phyloP scores from a whole-genome alignment of 2,113 vertebrate species.

The Scomber colias region DNA sequence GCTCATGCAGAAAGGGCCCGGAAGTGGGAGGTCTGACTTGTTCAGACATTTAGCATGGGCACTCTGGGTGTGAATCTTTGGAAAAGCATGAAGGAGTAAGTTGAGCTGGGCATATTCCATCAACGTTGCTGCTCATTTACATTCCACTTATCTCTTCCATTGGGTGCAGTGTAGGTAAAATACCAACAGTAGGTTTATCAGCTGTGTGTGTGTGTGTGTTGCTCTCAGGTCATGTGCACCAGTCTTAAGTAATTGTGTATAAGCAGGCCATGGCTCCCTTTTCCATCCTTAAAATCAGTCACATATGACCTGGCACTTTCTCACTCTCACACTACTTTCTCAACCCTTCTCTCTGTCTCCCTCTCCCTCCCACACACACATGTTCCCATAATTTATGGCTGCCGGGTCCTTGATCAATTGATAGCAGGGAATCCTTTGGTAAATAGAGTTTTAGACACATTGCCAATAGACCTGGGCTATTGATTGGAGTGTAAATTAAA shows the following conservation, averaged over 20 bases:
- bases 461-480: slow-evolving; percentile 99
- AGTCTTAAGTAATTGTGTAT: slow-evolving; percentile 47
- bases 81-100: slow-evolving; percentile 27
- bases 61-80: slow-evolving; percentile 52
- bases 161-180: slow-evolving; percentile 13
- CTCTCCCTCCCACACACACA: slow-evolving; percentile 52
- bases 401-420: slow-evolving; percentile 99
- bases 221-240: slow-evolving; percentile 31
- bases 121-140: slow-evolving; percentile 35
- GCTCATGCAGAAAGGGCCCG: slow-evolving; percentile 72
- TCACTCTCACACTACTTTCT: slow-evolving; percentile 47
- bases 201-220: slow-evolving; percentile 43
- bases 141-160: slow-evolving; percentile 33
- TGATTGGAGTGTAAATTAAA: slow-evolving; percentile 99
- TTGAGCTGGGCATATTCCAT: slow-evolving; percentile 24
- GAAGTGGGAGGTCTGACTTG: slow-evolving; percentile 70
- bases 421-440: slow-evolving; percentile 98
- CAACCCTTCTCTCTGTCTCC: slow-evolving; percentile 27
- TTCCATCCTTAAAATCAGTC: slow-evolving; percentile 65
- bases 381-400: slow-evolving; percentile 92
- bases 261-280: slow-evolving; percentile 39
- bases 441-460: slow-evolving; percentile 99
- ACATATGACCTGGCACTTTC: slow-evolving; percentile 44
- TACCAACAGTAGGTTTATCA: slow-evolving; percentile 34
- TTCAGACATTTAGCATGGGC: slow-evolving; percentile 59